A percentile compares a stretch with the other conserved stretches of the same genome.
Evolutionary conservation across 2,113 vertebrate genomes (phyloP).

Genomic region (Dromiciops gliroides): DNA sequence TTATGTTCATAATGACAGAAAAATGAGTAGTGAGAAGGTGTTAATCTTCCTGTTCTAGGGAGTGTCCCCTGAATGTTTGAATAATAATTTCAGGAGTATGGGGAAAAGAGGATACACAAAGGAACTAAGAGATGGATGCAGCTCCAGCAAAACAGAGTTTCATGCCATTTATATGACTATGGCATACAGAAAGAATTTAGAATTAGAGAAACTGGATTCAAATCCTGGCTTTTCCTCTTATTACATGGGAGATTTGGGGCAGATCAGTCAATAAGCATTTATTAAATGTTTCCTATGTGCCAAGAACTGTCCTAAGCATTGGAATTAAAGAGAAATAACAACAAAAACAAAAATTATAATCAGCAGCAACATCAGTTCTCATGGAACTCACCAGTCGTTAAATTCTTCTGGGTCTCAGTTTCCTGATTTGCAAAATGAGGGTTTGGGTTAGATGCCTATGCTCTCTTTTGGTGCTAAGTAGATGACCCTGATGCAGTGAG

Average conservation of each 20-base stretch:
- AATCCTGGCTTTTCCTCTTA: not conserved
- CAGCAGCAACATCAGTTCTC: not conserved
- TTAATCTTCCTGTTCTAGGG: conserved; percentile 33
- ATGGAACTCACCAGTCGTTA: not conserved
- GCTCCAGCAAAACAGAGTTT: not conserved
- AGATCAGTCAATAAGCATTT: not conserved
- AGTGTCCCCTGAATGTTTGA: conserved; percentile 5
- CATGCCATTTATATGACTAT: not conserved
- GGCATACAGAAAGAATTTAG: not conserved
- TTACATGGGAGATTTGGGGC: not conserved
- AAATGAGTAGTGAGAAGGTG: not conserved
- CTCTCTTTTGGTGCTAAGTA: not conserved
- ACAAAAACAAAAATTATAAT: not conserved
- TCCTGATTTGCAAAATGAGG: not conserved
- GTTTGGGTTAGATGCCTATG: not conserved
- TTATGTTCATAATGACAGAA: conserved; percentile 43
- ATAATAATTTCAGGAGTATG: conserved; percentile 23
- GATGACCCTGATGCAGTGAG: not conserved
- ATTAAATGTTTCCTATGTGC: not conserved
- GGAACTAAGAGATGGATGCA: not conserved
- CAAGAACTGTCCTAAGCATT: not conserved
- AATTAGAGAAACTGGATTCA: not conserved
- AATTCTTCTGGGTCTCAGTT: not conserved
- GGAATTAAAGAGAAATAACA: not conserved
- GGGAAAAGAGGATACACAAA: not conserved